Conservation (phyloP, 2,888 invertebrate genomes). For the Ommatoiulus sabulosus region DNA sequence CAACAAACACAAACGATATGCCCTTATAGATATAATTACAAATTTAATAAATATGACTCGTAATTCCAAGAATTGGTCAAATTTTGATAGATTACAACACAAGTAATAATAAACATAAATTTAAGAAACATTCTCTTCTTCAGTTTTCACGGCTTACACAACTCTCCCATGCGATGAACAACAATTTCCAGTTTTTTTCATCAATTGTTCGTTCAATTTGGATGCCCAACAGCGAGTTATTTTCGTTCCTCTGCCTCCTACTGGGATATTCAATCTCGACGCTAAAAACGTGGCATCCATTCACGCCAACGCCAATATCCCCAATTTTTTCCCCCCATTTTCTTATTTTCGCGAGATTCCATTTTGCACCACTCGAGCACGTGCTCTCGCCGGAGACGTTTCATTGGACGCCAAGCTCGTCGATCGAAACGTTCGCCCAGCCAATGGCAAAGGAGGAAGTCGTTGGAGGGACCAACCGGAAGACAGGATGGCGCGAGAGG, state of each 20-base stretch:
- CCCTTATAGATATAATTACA: no score
- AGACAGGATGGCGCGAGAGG: not conserved
- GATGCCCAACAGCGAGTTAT: not conserved
- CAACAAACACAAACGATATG: no score
- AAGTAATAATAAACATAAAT: no score
- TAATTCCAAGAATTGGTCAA: no score
- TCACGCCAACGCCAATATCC: not conserved
- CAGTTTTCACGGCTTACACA: not conserved
- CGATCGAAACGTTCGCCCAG: not conserved
- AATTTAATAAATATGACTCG: no score
- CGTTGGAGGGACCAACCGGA: not conserved
- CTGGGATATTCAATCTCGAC: slow-evolving; percentile 36
- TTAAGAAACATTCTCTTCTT: no score
- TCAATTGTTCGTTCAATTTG: slow-evolving; percentile 34
- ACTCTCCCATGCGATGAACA: not conserved
- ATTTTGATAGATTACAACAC: not conserved
- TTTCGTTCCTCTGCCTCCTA: not conserved
- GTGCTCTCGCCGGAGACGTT: not conserved
- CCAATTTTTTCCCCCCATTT: not conserved
- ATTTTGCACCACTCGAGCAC: not conserved
- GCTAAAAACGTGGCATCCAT: slow-evolving; percentile 9
- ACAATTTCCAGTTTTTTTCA: not conserved
- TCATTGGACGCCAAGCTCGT: not conserved
- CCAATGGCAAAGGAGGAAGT: not conserved
- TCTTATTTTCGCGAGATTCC: slow-evolving; percentile 1